Evolutionary conservation across 92 coral and sea anemone species (phyloP).

Genomic region (Pocillopora grandis): DNA sequence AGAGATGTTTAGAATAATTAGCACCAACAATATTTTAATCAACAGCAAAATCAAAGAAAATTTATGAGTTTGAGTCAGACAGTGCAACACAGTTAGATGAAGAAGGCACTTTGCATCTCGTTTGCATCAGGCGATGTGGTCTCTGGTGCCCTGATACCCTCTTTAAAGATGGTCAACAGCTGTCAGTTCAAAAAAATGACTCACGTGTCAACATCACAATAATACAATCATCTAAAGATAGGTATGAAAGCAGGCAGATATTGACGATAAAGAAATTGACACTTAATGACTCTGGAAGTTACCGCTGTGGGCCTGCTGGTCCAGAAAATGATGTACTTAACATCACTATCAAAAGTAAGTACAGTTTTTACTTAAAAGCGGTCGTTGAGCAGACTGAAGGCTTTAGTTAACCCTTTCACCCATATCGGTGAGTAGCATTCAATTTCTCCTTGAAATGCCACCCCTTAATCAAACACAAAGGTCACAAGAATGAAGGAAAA

Average conservation of each 20-base stretch:
- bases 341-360: slow-evolving; percentile 25
- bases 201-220: slow-evolving; percentile 17
- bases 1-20: not conserved
- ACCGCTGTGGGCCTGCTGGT: slow-evolving; percentile 16
- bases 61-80: not conserved
- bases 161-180: slow-evolving; percentile 13
- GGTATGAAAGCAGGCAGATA: not conserved
- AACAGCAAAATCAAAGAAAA: not conserved
- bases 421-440: too few relatives aligned
- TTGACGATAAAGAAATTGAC: slow-evolving; percentile 49
- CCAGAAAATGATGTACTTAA: not conserved
- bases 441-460: too few relatives aligned
- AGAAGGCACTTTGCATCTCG: slow-evolving; percentile 9
- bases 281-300: slow-evolving; percentile 61
- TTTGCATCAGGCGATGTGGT: slow-evolving; percentile 24
- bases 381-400: too few relatives aligned
- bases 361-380: not conserved
- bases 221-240: too few relatives aligned
- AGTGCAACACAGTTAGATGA: not conserved
- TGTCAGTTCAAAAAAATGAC: not conserved
- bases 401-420: too few relatives aligned
- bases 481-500: too few relatives aligned
- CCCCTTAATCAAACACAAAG: too few relatives aligned
- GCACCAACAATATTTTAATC: not conserved
- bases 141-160: not conserved